phyloP scores from a whole-genome alignment of 2,113 vertebrate genomes.

The Cyprinodon tularosa region DNA sequence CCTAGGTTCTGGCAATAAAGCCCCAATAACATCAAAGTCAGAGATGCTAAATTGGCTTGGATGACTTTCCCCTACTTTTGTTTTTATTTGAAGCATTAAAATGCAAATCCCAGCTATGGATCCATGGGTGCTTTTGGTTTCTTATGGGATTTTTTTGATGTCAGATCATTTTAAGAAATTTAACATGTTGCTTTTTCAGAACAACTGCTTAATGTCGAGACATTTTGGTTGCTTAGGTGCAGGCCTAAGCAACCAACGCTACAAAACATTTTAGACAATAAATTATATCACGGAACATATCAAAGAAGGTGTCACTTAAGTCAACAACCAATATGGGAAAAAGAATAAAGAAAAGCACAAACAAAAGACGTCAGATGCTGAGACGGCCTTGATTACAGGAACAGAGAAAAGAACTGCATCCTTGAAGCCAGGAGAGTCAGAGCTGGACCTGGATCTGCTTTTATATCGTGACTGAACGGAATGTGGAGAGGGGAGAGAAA shows the following conservation, averaged over 20 bases:
- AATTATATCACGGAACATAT: constrained; percentile 59
- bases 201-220: constrained; percentile 37
- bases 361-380: constrained; percentile 56
- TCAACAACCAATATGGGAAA: constrained; percentile 64
- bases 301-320: constrained; percentile 56
- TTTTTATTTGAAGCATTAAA: constrained; percentile 48
- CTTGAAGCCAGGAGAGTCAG: constrained; percentile 60
- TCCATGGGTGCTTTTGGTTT: constrained; percentile 29
- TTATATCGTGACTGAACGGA: constrained; percentile 63
- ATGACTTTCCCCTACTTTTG: constrained; percentile 40
- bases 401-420: constrained; percentile 64
- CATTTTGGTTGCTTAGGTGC: constrained; percentile 23
- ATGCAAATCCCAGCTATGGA: constrained; percentile 54
- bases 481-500: constrained; percentile 58
- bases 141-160: constrained; percentile 33
- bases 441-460: constrained; percentile 56
- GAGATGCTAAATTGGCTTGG: constrained; percentile 37
- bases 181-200: constrained; percentile 34
- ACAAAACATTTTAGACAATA: constrained; percentile 59
- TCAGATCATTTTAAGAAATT: constrained; percentile 52
- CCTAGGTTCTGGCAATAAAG: constrained; percentile 65
- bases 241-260: constrained; percentile 31
- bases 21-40: constrained; percentile 58
- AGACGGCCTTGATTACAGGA: constrained; percentile 70
- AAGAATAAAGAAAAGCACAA: constrained; percentile 53